Percentiles rank a stretch among this genome's conserved stretches.
phyloP scores from a whole-genome alignment of 2,113 vertebrate species.

The Scartelaos histophorus region DNA sequence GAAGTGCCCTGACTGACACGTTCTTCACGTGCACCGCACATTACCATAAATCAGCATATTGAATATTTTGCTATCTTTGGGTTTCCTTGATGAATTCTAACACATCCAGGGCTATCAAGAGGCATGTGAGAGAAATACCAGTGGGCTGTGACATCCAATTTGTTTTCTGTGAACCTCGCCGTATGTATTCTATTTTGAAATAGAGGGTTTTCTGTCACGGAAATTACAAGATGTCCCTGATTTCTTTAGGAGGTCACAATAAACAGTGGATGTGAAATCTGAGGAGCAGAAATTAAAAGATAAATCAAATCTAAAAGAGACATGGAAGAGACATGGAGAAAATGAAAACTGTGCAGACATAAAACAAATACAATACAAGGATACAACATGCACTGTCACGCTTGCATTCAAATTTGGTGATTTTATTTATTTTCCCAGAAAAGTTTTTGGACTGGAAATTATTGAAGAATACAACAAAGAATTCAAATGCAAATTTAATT shows the following conservation, averaged over 20 bases:
- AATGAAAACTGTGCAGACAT: not conserved
- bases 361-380: not conserved
- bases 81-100: conserved; percentile 22
- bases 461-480: too few species aligned
- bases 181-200: conserved; percentile 1
- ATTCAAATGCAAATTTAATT: too few species aligned
- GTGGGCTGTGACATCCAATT: conserved; percentile 18
- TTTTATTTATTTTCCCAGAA: not conserved
- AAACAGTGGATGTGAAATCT: not conserved
- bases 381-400: too few species aligned
- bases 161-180: conserved; percentile 5
- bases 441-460: not conserved
- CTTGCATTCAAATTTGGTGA: not conserved
- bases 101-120: not conserved
- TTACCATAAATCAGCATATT: conserved; percentile 45
- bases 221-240: conserved; percentile 8
- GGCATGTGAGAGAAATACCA: not conserved
- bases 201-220: not conserved
- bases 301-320: not conserved
- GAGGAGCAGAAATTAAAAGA: not conserved
- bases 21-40: conserved; percentile 2
- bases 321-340: too few species aligned
- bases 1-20: conserved; percentile 26
- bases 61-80: conserved; percentile 18
- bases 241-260: not conserved